A percentile compares a stretch with the other conserved stretches of the same genome.
These are phyloP conservation scores for Eretmodus cyanostictus DNA, from an alignment of 2,113 vertebrate species.

Conservation along the genomic window DNA sequence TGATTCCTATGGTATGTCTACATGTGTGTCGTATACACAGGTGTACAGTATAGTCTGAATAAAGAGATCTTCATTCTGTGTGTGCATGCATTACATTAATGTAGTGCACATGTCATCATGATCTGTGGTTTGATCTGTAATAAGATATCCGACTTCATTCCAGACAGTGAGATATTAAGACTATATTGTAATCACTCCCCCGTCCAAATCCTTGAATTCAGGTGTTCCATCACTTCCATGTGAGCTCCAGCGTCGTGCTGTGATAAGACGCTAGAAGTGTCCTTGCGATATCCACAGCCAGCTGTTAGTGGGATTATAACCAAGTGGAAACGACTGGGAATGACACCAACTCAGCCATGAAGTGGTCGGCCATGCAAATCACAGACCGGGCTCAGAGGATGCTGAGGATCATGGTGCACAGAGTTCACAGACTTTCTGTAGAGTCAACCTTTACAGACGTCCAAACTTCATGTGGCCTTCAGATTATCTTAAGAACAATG, in stretches of 20 bases:
- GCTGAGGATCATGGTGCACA: background rate
- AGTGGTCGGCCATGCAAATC: background rate
- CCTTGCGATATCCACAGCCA: background rate
- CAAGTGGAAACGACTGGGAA: background rate
- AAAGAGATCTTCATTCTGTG: background rate
- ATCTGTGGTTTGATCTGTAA: background rate
- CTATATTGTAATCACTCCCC: background rate
- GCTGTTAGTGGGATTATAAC: background rate
- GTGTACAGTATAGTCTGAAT: background rate
- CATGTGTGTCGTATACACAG: background rate
- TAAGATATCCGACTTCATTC: background rate
- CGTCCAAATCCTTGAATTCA: background rate
- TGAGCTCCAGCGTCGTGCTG: background rate
- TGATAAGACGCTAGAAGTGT: background rate
- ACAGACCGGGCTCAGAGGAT: background rate
- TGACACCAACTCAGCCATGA: background rate
- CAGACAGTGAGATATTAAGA: background rate
- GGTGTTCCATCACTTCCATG: background rate
- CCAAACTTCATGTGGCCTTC: background rate
- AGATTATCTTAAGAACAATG: background rate
- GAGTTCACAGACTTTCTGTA: background rate
- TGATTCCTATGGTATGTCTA: background rate
- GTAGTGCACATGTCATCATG: background rate
- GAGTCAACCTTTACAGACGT: background rate
- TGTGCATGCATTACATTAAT: background rate